phyloP scores from a whole-genome alignment of 2,888 invertebrate genomes.

The Polymixis flavicincta region DNA sequence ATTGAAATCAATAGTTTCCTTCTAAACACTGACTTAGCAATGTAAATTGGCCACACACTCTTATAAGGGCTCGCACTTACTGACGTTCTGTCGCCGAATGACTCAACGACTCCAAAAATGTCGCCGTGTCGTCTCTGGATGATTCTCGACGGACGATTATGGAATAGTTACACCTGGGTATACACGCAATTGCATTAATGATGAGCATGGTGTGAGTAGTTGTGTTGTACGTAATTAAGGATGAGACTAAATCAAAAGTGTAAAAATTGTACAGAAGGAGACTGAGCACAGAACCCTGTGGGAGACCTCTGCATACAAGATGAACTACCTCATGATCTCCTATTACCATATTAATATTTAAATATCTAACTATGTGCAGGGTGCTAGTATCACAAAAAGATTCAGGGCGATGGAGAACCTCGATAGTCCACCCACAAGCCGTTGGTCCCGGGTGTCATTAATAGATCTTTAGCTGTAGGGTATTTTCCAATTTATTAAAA shows the following conservation, averaged over 20 bases:
- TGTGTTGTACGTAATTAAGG: not conserved
- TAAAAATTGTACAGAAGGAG: too few relatives aligned
- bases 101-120: conserved; percentile 37
- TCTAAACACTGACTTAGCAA: conserved; percentile 40
- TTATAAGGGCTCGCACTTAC: conserved; percentile 34
- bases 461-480: too few relatives aligned
- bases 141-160: conserved; percentile 19
- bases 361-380: not conserved
- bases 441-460: too few relatives aligned
- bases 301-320: too few relatives aligned
- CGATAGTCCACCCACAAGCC: too few relatives aligned
- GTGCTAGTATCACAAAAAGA: too few relatives aligned
- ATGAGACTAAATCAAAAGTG: too few relatives aligned
- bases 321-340: too few relatives aligned
- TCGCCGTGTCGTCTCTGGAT: conserved; percentile 23
- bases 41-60: conserved; percentile 35
- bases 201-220: not conserved
- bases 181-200: conserved; percentile 8
- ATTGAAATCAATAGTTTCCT: conserved; percentile 38
- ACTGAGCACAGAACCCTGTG: too few relatives aligned
- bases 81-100: conserved; percentile 27
- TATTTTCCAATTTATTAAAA: too few relatives aligned
- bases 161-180: conserved; percentile 5
- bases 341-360: conserved; percentile 1
- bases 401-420: too few relatives aligned